Percentiles rank a stretch among this genome's conserved stretches.
phyloP scores from a whole-genome alignment of 2,888 invertebrate species.

The Sarcophaga caerulescens region DNA sequence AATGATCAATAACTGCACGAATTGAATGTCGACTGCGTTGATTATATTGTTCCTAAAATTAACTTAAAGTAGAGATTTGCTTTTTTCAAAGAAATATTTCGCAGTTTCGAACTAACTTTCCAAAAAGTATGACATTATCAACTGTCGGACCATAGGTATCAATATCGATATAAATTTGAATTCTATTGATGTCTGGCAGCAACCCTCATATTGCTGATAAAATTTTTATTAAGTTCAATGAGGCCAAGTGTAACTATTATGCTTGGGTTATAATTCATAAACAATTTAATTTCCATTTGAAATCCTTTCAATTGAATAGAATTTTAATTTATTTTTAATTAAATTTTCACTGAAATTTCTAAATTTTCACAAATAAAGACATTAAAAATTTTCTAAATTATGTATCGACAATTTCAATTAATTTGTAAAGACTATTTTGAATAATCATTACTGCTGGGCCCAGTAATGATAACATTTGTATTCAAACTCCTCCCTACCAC shows the following conservation, averaged over 20 bases:
- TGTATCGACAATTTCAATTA: conserved; percentile 63
- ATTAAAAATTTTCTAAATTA: too few relatives aligned
- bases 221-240: not conserved
- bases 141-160: too few relatives aligned
- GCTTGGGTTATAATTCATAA: not conserved
- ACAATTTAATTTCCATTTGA: not conserved
- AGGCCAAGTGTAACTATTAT: not conserved
- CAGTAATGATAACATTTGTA: conserved; percentile 53
- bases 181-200: too few relatives aligned
- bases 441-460: conserved; percentile 61
- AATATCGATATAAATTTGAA: too few relatives aligned
- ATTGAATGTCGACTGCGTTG: too few relatives aligned
- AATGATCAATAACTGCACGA: too few relatives aligned
- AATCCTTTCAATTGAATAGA: not conserved
- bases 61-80: too few relatives aligned
- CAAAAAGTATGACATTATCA: too few relatives aligned
- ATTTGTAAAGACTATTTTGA: conserved; percentile 53
- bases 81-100: too few relatives aligned
- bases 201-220: too few relatives aligned
- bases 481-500: not conserved
- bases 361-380: conserved; percentile 16
- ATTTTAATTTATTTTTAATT: not conserved
- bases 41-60: too few relatives aligned
- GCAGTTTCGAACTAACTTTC: too few relatives aligned
- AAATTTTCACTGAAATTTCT: conserved; percentile 6